Percentiles rank a stretch among this genome's conserved stretches.
Evolutionary conservation across 2,113 vertebrate species (phyloP).

Genomic region (Chaenogobius annularis): DNA sequence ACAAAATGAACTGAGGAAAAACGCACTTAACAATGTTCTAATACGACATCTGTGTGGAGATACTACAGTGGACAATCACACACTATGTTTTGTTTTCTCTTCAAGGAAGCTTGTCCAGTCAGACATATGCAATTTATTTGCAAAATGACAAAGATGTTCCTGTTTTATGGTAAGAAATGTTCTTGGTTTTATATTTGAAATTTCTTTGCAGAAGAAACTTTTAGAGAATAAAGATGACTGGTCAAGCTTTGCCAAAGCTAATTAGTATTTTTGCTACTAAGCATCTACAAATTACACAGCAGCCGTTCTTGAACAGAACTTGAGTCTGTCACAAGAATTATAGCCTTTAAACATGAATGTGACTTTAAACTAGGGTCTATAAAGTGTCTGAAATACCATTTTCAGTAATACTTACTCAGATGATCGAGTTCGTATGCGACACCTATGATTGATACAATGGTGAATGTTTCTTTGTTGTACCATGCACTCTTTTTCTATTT

Average conservation of each 20-base stretch:
- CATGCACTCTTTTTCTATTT: not conserved
- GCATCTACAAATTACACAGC: not conserved
- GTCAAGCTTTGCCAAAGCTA: conserved; percentile 1
- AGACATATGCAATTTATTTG: not conserved
- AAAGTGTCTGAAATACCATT: not conserved
- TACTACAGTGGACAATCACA: not conserved
- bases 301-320: conserved; percentile 3
- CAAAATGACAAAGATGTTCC: not conserved
- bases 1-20: not conserved
- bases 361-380: not conserved
- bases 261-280: not conserved
- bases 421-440: conserved; percentile 3
- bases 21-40: not conserved
- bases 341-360: not conserved
- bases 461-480: not conserved
- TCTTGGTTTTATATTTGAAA: not conserved
- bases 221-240: not conserved
- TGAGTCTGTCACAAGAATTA: not conserved
- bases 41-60: not conserved
- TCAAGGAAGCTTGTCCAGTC: not conserved
- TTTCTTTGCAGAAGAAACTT: not conserved
- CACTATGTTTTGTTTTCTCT: not conserved
- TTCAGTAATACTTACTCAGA: not conserved
- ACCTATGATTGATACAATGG: not conserved
- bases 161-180: not conserved